Conservation (phyloP, 2,797 vertebrate genomes). For the Anableps anableps region DNA sequence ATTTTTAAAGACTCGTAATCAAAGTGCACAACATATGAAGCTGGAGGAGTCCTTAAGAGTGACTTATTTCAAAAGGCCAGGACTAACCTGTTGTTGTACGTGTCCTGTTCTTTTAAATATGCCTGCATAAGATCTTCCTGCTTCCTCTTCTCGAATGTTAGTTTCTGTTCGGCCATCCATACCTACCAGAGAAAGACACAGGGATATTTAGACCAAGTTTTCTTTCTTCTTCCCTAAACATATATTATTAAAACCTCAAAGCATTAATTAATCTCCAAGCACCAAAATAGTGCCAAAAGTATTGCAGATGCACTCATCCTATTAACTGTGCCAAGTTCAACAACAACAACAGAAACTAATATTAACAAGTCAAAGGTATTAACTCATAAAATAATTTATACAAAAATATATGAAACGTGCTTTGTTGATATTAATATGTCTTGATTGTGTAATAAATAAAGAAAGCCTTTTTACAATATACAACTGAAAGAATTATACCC, state of each 20-base stretch:
- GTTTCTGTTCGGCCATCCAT: conserved; percentile 99
- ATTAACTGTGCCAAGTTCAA: background rate
- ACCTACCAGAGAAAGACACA: conserved; percentile 79
- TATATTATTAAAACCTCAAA: background rate
- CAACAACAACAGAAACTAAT: too few species aligned
- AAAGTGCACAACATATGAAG: background rate
- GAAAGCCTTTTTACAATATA: background rate
- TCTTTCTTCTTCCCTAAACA: background rate
- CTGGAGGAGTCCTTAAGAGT: background rate
- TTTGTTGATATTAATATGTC: background rate
- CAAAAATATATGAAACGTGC: background rate
- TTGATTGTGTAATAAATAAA: background rate
- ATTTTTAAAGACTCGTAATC: background rate
- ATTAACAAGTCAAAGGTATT: background rate
- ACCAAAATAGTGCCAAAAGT: background rate
- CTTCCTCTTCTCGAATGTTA: conserved; percentile 95
- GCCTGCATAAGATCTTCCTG: conserved; percentile 98
- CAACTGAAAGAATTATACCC: background rate
- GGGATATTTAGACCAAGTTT: background rate
- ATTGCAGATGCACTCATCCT: background rate
- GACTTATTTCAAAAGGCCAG: background rate
- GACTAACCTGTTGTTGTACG: conserved; percentile 94
- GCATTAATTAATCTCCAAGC: background rate
- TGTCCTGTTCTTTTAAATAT: conserved; percentile 97
- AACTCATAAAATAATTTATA: background rate